phyloP scores from a whole-genome alignment of 2,888 invertebrate species.

The Brachylomia viminalis region DNA sequence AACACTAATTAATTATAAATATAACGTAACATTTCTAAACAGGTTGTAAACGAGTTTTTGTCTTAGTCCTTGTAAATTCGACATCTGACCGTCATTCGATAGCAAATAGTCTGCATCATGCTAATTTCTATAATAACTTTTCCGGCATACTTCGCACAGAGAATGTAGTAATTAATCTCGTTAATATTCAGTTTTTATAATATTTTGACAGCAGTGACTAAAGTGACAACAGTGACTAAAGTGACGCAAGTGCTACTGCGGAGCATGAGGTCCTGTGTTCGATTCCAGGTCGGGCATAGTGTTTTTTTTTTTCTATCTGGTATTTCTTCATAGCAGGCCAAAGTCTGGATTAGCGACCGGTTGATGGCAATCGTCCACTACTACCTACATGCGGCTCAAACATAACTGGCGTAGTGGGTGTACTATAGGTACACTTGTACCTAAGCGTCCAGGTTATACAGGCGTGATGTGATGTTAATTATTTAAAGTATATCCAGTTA shows the following conservation, averaged over 20 bases:
- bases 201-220: neutral
- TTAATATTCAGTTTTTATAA: neutral
- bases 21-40: constrained; percentile 6
- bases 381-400: too few species aligned
- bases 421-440: too few species aligned
- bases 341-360: neutral
- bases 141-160: neutral
- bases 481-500: too few species aligned
- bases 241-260: neutral
- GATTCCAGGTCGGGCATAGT: neutral
- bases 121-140: constrained; percentile 12
- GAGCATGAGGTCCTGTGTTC: neutral
- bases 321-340: neutral
- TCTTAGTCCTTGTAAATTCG: neutral
- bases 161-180: neutral
- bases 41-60: neutral
- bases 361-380: too few species aligned
- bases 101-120: constrained; percentile 14
- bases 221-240: neutral
- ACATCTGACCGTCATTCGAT: constrained; percentile 14
- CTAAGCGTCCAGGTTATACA: too few species aligned
- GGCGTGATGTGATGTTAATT: too few species aligned
- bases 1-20: neutral
- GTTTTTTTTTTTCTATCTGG: neutral
- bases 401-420: too few species aligned